These are phyloP conservation scores for Eospalax fontanierii DNA, from an alignment of 2,797 vertebrate genomes.

Conservation along the genomic window DNA sequence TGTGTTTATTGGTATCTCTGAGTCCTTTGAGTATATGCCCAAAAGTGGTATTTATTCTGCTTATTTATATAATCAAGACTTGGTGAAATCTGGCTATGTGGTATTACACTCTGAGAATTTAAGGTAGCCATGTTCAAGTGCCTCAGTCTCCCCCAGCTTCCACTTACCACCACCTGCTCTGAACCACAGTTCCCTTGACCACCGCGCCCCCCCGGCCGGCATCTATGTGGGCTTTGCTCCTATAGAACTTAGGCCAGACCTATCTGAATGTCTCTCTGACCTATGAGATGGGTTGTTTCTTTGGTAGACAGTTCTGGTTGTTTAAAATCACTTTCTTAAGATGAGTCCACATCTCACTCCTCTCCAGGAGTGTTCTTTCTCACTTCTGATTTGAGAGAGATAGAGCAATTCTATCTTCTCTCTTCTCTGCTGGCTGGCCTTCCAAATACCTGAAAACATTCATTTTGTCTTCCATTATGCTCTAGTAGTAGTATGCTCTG, in stretches of 20 bases:
- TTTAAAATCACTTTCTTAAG: not conserved
- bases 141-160: not conserved
- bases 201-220: too few species aligned
- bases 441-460: constrained; percentile 23
- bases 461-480: not conserved
- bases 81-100: not conserved
- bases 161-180: not conserved
- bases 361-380: not conserved
- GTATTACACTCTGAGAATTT: not conserved
- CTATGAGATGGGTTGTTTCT: not conserved
- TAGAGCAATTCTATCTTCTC: not conserved
- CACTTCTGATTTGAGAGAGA: not conserved
- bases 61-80: not conserved
- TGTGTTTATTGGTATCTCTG: too few species aligned
- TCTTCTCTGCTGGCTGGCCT: not conserved
- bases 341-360: not conserved
- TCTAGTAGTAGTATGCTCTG: not conserved
- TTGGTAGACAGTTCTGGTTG: not conserved
- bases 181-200: not conserved
- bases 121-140: not conserved
- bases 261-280: not conserved
- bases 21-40: too few species aligned
- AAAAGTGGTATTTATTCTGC: not conserved
- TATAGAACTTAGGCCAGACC: not conserved
- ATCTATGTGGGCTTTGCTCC: not conserved